Evolutionary conservation across 2,888 invertebrate species (phyloP).

Genomic region (Sericinus montela): DNA sequence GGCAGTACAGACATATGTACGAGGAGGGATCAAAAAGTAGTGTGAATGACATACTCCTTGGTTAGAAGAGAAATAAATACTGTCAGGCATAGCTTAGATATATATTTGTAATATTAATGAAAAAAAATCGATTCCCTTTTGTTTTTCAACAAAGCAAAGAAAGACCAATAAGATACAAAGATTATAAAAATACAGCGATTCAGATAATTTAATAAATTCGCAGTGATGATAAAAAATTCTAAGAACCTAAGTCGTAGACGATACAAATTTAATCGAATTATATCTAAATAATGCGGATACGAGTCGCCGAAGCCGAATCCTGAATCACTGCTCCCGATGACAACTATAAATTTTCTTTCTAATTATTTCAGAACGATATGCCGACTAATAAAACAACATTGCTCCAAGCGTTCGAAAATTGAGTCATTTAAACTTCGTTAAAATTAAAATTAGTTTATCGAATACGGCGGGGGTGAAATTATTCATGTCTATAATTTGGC

Average conservation of each 20-base stretch:
- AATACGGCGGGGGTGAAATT: background rate
- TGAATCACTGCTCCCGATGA: constrained; percentile 62
- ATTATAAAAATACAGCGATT: too few species aligned
- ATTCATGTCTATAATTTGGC: background rate
- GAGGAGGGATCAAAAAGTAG: too few species aligned
- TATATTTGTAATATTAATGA: too few species aligned
- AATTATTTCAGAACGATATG: constrained; percentile 67
- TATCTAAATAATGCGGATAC: constrained; percentile 52
- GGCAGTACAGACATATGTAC: too few species aligned
- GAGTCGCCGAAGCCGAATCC: constrained; percentile 26
- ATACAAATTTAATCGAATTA: constrained; percentile 26
- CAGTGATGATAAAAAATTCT: background rate
- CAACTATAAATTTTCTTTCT: constrained; percentile 70
- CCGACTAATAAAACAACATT: constrained; percentile 64
- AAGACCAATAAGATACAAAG: too few species aligned
- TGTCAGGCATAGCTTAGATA: too few species aligned
- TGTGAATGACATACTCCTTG: too few species aligned
- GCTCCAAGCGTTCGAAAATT: constrained; percentile 52
- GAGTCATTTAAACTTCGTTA: constrained; percentile 56
- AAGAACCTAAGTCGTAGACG: constrained; percentile 22
- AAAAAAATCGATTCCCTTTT: too few species aligned
- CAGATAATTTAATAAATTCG: background rate
- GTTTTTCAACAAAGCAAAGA: too few species aligned
- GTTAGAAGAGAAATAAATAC: too few species aligned
- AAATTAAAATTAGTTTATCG: constrained; percentile 53